Percentiles rank a stretch among this genome's conserved stretches.
Conservation (phyloP, 2,113 vertebrate genomes). For the Platichthys stellatus region DNA sequence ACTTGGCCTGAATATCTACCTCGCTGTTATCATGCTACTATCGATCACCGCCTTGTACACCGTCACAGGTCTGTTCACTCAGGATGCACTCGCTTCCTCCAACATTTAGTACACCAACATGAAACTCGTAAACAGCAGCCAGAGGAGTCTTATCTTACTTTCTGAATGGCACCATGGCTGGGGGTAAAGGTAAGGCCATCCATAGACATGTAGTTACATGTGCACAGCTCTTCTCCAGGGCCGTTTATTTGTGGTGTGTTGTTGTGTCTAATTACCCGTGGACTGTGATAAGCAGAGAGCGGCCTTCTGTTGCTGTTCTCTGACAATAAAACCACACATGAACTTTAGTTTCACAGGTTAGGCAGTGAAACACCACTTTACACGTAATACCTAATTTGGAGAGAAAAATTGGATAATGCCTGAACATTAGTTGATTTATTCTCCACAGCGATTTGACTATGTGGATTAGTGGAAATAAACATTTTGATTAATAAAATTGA, state of each 20-base stretch:
- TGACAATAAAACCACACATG: slow-evolving; percentile 21
- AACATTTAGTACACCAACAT: not conserved
- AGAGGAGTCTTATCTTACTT: slow-evolving; percentile 56
- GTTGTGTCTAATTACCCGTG: slow-evolving; percentile 62
- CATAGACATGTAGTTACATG: slow-evolving; percentile 8
- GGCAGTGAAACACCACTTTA: not conserved
- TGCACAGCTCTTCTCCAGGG: not conserved
- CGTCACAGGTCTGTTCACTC: slow-evolving; percentile 86
- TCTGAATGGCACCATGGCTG: not conserved
- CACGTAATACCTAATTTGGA: not conserved
- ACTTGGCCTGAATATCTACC: slow-evolving; percentile 89
- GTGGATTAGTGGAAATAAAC: not conserved
- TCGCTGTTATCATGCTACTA: slow-evolving; percentile 89
- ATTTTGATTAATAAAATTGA: not conserved
- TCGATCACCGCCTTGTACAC: slow-evolving; percentile 91
- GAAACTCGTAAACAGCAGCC: slow-evolving; percentile 12
- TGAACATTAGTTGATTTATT: not conserved
- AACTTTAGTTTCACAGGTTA: slow-evolving; percentile 15
- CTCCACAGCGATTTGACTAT: not conserved
- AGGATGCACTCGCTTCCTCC: slow-evolving; percentile 1
- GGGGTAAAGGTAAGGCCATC: slow-evolving; percentile 63
- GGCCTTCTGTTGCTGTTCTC: slow-evolving; percentile 47
- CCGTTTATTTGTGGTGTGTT: slow-evolving; percentile 51
- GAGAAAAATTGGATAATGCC: not conserved
- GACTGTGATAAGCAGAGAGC: slow-evolving; percentile 57